Base-by-base conservation (phyloP, 2,888 invertebrate species). In the Rotaria socialis region DNA sequence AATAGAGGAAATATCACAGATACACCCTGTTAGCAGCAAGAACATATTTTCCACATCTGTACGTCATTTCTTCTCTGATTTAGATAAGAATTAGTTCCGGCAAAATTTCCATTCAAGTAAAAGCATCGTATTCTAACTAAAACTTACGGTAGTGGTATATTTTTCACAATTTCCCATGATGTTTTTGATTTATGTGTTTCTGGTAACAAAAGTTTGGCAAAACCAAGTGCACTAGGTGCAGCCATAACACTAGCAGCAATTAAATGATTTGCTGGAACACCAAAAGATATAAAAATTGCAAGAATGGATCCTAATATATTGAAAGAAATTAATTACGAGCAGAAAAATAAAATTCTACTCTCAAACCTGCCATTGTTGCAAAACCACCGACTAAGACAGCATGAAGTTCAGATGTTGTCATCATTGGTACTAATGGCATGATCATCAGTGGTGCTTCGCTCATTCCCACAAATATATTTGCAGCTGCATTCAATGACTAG, bases 191-290 rank as follows among this genome's bases (percentile, higher is more conserved):
- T 92, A 89, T 95, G 94, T 0, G 94, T 95, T 92, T 98, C 98
- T 0, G 98, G 98, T 92, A 95, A 94, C 89, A 96, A 93, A 0
- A 99, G 92, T 91, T 98, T 98, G 22, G 96, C 93, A 89, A 94
- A 95, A 89, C 95, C 96, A 52, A 98, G 91, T 0, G 97, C 95
- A 0, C 96, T 96, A 0, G 97, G 97, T 0, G 97, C 97, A 0
- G 96, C 95, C 97, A 98, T 97, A 0, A 98, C 94, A 88, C 95
- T 95, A 0, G 97, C 95, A 0, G 96, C 95, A 88, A 98, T 94
- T 67, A 98, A 92, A 91, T 97, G 95, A 0, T 95, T 94, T 0
- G 97, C 94, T 6, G 90, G 89, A 6, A 90, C 41, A 50, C 50
- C 50, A 27, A 50, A 74, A 19, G 11, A 67, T 2, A 86, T 85